Percentiles rank a stretch among this genome's conserved stretches.
These are phyloP conservation scores for Crossocerus cetratus DNA, from an alignment of 2,888 invertebrate species.

Conservation along the genomic window DNA sequence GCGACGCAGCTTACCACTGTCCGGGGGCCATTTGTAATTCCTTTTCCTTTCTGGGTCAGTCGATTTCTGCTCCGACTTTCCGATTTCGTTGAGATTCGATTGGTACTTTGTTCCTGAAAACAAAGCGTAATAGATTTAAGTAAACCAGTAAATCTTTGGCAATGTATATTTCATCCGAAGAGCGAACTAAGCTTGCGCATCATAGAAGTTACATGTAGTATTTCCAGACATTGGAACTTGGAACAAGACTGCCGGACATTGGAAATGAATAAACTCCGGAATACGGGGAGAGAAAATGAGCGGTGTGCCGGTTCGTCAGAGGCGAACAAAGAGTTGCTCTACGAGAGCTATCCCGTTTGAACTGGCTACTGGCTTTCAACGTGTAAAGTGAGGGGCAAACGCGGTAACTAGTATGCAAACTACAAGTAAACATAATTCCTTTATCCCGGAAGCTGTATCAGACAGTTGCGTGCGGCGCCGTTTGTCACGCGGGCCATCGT, in stretches of 20 bases:
- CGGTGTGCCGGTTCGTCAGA: constrained; percentile 30
- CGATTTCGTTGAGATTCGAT: constrained; percentile 76
- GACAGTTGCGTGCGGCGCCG: constrained; percentile 27
- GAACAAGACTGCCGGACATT: neutral
- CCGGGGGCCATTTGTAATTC: constrained; percentile 69
- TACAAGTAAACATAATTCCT: constrained; percentile 74
- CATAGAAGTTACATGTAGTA: too few species aligned
- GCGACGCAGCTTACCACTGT: constrained; percentile 64
- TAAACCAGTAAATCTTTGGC: too few species aligned
- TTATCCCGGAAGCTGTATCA: constrained; percentile 59
- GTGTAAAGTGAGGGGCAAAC: constrained; percentile 64
- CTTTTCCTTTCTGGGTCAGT: constrained; percentile 68
- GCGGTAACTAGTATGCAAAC: constrained; percentile 73
- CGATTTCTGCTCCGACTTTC: constrained; percentile 76
- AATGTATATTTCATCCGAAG: neutral
- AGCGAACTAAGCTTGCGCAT: neutral
- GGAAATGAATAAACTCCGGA: neutral
- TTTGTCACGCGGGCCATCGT: constrained; percentile 33
- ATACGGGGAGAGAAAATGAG: constrained; percentile 44
- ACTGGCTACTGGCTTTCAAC: constrained; percentile 71
- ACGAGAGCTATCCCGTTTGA: constrained; percentile 64
- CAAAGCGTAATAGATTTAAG: constrained; percentile 26
- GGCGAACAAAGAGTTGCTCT: constrained; percentile 55
- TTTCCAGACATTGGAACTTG: neutral
- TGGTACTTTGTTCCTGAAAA: constrained; percentile 72